Percentiles rank a stretch among this genome's conserved stretches.
Evolutionary conservation across 2,113 vertebrate genomes (phyloP).

Genomic region (Scomber colias): DNA sequence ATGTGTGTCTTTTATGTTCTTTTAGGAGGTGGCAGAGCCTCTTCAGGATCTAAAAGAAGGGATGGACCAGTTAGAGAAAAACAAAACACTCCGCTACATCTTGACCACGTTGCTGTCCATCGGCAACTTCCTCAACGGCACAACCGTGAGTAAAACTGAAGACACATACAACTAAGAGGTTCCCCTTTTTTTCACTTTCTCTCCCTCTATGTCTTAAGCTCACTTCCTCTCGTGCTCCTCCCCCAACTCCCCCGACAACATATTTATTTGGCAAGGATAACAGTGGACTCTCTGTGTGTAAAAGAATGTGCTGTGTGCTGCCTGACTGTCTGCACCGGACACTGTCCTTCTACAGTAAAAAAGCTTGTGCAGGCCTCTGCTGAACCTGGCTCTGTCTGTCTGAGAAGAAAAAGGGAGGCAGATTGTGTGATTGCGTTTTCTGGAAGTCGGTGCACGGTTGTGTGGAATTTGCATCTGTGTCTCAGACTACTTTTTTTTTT

Average conservation of each 20-base stretch:
- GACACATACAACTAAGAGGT: neutral
- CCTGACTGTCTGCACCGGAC: slow-evolving; percentile 53
- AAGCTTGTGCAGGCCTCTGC: slow-evolving; percentile 26
- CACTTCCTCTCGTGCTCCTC: slow-evolving; percentile 25
- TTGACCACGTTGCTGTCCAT: slow-evolving; percentile 95
- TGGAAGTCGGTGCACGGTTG: neutral
- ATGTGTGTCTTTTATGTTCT: slow-evolving; percentile 9
- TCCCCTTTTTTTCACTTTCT: slow-evolving; percentile 10
- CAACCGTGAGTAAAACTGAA: slow-evolving; percentile 89
- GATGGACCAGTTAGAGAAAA: slow-evolving; percentile 98
- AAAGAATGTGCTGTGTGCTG: slow-evolving; percentile 59
- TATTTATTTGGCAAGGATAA: slow-evolving; percentile 66
- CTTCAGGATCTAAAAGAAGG: slow-evolving; percentile 98
- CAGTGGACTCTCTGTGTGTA: slow-evolving; percentile 60
- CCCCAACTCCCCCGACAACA: slow-evolving; percentile 14
- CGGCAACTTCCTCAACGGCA: slow-evolving; percentile 98
- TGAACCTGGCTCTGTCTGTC: slow-evolving; percentile 46
- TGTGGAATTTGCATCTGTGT: slow-evolving; percentile 35
- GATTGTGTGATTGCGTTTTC: slow-evolving; percentile 27
- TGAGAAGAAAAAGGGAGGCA: slow-evolving; percentile 4
- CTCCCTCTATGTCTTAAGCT: slow-evolving; percentile 22
- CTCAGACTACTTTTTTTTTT: neutral
- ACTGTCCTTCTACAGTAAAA: slow-evolving; percentile 60
- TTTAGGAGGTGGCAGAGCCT: slow-evolving; percentile 96
- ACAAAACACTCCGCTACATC: slow-evolving; percentile 94